phyloP scores from a whole-genome alignment of 2,113 vertebrate species.

The Mungos mungo region DNA sequence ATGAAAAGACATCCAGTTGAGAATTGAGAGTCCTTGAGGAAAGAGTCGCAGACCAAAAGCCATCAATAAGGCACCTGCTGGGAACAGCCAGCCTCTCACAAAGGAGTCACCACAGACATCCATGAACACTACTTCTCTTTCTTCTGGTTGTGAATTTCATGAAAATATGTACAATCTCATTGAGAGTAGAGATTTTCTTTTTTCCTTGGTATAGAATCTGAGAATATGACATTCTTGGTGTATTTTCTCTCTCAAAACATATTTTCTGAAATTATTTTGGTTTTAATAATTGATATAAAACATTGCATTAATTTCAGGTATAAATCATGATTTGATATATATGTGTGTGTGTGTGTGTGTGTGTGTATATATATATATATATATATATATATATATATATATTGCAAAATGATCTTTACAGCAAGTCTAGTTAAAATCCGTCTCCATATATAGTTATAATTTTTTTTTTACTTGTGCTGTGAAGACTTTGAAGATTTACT shows the following conservation, averaged over 20 bases:
- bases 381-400: not conserved
- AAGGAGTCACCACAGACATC: not conserved
- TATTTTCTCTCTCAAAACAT: not conserved
- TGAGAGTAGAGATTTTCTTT: not conserved
- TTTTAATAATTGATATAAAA: not conserved
- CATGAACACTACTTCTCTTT: not conserved
- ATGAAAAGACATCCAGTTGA: not conserved
- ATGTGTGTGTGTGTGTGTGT: no score
- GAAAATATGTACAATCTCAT: not conserved
- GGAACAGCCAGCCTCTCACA: not conserved
- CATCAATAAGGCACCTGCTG: not conserved
- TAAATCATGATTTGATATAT: not conserved
- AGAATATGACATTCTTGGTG: not conserved
- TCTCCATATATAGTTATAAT: not conserved
- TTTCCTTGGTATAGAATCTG: not conserved
- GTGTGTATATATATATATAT: no score
- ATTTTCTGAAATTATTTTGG: not conserved
- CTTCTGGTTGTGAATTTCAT: not conserved
- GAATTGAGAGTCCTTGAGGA: not conserved
- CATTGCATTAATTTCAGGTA: not conserved
- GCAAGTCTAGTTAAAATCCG: not conserved
- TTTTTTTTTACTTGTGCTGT: not conserved
- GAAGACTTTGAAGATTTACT: not conserved
- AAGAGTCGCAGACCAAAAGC: not conserved
- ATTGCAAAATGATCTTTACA: not conserved